Base-by-base conservation (phyloP, 2,888 invertebrate species). In the Xanthorhoe designata region DNA sequence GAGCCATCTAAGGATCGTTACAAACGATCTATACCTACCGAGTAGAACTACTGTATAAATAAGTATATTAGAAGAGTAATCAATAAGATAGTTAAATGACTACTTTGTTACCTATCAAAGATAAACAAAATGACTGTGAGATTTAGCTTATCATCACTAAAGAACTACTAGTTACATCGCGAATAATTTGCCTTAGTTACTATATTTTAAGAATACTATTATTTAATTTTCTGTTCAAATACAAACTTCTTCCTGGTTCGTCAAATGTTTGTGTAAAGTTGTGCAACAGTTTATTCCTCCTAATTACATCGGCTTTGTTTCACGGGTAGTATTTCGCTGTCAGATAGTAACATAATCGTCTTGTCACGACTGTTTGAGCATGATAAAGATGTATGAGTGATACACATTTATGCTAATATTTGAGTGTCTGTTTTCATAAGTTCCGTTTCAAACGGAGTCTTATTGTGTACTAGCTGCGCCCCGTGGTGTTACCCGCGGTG, bases 301-400 rank as follows among this genome's bases (percentile, higher is more conserved):
- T n/a, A 38, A 52, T 55, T 63, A 54, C 15, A 49, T 32, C 50
- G 61, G 47, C 57, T 57, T 62, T 66, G 61, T 66, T 51, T 66
- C 57, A 71, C 73, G 66, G 75, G 60, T 73, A 74, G 75, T 71
- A 71, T 70, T 73, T 75, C 73, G 64, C 70, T 66, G 47, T 58
- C 50, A 73, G 75, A 68, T 61, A 59, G 60, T 29, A 60, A 59
- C 60, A 61, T 61, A 32, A 52, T 63, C 59, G 73, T 64, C 64
- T 72, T 73, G 73, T 74, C 63, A 75, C 80, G 78, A 82, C 81
- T 81, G 76, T 59, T 83, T 81, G 75, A 49, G 71, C 65, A 73
- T 77, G 88, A 88, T 88, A 87, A 86, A 75, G 75, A 79, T 83
- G 75, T 85, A 86, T 88, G 87, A 88, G 82, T 80, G 77, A 77